A percentile compares a stretch with the other conserved stretches of the same genome.
These are phyloP conservation scores for Netelia fuscicornis DNA, from an alignment of 2,888 invertebrate species.

Conservation along the genomic window DNA sequence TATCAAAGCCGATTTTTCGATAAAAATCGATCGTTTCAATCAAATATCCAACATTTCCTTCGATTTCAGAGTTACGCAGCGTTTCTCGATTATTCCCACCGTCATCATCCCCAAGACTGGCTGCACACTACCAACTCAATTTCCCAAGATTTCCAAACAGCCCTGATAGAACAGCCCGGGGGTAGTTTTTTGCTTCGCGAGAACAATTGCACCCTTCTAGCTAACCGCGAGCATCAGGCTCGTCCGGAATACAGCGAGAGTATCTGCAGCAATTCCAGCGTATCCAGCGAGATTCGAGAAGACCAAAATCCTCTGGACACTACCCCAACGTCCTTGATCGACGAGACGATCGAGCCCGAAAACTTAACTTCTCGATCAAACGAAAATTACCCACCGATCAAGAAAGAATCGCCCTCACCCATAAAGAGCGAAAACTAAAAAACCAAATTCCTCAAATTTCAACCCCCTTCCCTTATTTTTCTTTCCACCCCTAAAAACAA, in stretches of 20 bases:
- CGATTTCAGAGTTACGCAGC: conserved; percentile 75
- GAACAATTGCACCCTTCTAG: conserved; percentile 52
- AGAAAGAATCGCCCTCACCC: conserved; percentile 32
- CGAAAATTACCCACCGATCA: neutral
- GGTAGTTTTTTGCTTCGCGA: conserved; percentile 63
- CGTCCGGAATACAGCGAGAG: conserved; percentile 29
- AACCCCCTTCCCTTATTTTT: neutral
- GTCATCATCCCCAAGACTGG: conserved; percentile 74
- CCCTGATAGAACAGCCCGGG: conserved; percentile 69
- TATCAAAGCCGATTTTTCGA: too few species aligned
- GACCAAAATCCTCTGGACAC: conserved; percentile 11
- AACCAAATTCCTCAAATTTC: neutral
- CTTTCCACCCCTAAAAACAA: neutral
- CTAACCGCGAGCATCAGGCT: conserved; percentile 21
- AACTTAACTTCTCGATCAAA: conserved; percentile 57
- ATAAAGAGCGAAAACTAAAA: conserved; percentile 5
- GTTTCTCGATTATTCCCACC: conserved; percentile 76
- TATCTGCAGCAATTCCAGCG: conserved; percentile 49
- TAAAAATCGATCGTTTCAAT: too few species aligned
- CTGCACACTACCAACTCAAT: conserved; percentile 65
- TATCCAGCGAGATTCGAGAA: conserved; percentile 41
- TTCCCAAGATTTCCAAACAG: conserved; percentile 68
- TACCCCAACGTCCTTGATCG: neutral
- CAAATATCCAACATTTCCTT: neutral
- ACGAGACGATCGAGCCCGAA: conserved; percentile 56